A percentile compares a stretch with the other conserved stretches of the same genome.
phyloP scores from a whole-genome alignment of 1,140 invertebrate species.

The Hormaphis cornu region DNA sequence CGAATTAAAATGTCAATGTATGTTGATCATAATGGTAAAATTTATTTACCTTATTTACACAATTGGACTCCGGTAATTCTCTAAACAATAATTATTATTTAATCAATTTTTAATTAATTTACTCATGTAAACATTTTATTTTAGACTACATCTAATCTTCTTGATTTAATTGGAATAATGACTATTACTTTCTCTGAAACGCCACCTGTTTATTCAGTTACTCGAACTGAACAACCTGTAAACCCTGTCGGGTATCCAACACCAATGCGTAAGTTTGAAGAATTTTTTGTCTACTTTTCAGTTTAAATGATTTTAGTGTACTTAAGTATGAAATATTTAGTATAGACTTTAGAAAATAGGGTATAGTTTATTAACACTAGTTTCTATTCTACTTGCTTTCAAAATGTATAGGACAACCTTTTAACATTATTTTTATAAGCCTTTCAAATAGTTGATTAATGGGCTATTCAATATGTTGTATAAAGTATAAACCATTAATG shows the following conservation, averaged over 20 bases:
- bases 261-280: slow-evolving; percentile 42
- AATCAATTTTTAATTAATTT: neutral
- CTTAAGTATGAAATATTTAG: too few species aligned
- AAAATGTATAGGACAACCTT: too few species aligned
- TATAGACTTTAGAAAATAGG: too few species aligned
- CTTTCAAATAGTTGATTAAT: too few species aligned
- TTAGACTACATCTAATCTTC: slow-evolving; percentile 69
- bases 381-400: too few species aligned
- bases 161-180: slow-evolving; percentile 83
- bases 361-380: too few species aligned
- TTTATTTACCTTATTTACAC: slow-evolving; percentile 93
- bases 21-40: slow-evolving; percentile 90
- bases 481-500: too few species aligned
- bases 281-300: neutral
- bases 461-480: too few species aligned
- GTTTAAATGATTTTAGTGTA: too few species aligned
- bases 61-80: slow-evolving; percentile 79
- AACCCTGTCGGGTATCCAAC: slow-evolving; percentile 51
- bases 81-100: neutral
- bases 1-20: slow-evolving; percentile 85
- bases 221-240: slow-evolving; percentile 44
- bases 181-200: slow-evolving; percentile 86
- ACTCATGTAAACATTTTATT: slow-evolving; percentile 36
- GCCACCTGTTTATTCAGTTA: slow-evolving; percentile 83
- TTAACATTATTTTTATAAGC: too few species aligned